A percentile compares a stretch with the other conserved stretches of the same genome.
phyloP scores from a whole-genome alignment of 37 sponge, comb jelly and placozoan species.

The Oscarella lobularis region DNA sequence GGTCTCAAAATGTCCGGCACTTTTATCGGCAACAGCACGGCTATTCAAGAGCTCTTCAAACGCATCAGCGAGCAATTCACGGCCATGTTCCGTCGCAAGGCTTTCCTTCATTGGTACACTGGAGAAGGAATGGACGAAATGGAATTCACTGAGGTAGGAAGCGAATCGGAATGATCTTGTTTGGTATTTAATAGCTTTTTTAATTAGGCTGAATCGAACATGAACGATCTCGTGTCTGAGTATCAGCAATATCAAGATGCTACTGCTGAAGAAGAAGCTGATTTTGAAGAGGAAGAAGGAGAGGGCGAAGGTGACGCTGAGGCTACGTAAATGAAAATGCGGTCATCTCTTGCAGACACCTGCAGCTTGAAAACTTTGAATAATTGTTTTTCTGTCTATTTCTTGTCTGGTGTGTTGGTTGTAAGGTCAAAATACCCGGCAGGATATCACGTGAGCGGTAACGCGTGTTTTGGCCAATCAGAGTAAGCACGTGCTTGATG shows the following conservation, averaged over 20 bases:
- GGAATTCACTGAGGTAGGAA: conserved; percentile 99
- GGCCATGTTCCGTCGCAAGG: conserved; percentile 99
- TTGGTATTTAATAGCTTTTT: background rate
- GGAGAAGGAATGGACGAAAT: conserved; percentile 98
- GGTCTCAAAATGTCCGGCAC: conserved; percentile 99
- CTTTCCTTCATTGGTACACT: conserved; percentile 99
- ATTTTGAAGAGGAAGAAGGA: conserved; percentile 96
- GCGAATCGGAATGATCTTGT: background rate
- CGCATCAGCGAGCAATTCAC: conserved; percentile 99
- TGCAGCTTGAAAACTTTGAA: no score
- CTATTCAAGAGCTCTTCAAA: conserved; percentile 99
- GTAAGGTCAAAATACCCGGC: no score
- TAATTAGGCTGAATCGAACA: conserved; percentile 93
- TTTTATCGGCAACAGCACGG: conserved; percentile 99
- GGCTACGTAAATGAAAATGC: background rate
- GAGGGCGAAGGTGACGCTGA: conserved; percentile 51
- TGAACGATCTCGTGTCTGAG: conserved; percentile 99
- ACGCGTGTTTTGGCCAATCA: no score
- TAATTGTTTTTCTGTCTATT: no score
- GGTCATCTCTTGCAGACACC: no score
- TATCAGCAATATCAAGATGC: conserved; percentile 99
- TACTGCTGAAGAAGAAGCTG: conserved; percentile 97
- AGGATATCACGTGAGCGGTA: no score
- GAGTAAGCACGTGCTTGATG: no score
- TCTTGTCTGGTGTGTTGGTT: no score